A percentile compares a stretch with the other conserved stretches of the same genome.
These are phyloP conservation scores for Trichonephila clavipes DNA, from an alignment of 1,140 invertebrate genomes.

Conservation along the genomic window DNA sequence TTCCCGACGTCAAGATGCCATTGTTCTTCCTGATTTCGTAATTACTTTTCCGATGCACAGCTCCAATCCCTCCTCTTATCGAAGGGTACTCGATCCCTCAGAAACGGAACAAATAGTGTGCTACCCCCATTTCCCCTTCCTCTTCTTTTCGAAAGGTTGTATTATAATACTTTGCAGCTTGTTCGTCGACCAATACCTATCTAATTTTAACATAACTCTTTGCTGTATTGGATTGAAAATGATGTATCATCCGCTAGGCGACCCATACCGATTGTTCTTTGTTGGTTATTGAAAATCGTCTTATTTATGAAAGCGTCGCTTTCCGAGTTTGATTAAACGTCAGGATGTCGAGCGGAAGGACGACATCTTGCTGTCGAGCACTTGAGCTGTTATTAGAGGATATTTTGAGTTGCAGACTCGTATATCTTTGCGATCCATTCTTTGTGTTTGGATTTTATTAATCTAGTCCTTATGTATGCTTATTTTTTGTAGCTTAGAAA, in stretches of 20 bases:
- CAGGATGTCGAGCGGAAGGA: slow-evolving; percentile 12
- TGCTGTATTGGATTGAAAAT: slow-evolving; percentile 43
- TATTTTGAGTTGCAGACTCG: not conserved
- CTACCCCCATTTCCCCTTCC: too few relatives aligned
- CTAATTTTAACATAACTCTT: slow-evolving; percentile 1
- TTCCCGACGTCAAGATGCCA: slow-evolving; percentile 44
- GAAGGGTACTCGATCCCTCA: not conserved
- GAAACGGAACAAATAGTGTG: too few relatives aligned
- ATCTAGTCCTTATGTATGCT: not conserved
- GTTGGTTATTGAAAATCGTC: slow-evolving; percentile 48
- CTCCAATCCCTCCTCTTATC: slow-evolving; percentile 2
- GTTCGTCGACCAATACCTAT: slow-evolving; percentile 45
- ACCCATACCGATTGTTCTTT: not conserved
- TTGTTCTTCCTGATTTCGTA: slow-evolving; percentile 72
- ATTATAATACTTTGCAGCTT: slow-evolving; percentile 16
- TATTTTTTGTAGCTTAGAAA: too few relatives aligned
- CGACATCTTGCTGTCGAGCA: not conserved
- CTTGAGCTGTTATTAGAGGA: not conserved
- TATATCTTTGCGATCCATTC: not conserved
- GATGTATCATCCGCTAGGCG: slow-evolving; percentile 10
- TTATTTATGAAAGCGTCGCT: slow-evolving; percentile 23
- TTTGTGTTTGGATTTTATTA: not conserved
- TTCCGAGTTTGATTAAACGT: slow-evolving; percentile 14
- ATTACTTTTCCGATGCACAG: slow-evolving; percentile 71
- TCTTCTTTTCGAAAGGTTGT: slow-evolving; percentile 12